phyloP scores from a whole-genome alignment of 2,797 vertebrate species.

The Harpagifer antarcticus region DNA sequence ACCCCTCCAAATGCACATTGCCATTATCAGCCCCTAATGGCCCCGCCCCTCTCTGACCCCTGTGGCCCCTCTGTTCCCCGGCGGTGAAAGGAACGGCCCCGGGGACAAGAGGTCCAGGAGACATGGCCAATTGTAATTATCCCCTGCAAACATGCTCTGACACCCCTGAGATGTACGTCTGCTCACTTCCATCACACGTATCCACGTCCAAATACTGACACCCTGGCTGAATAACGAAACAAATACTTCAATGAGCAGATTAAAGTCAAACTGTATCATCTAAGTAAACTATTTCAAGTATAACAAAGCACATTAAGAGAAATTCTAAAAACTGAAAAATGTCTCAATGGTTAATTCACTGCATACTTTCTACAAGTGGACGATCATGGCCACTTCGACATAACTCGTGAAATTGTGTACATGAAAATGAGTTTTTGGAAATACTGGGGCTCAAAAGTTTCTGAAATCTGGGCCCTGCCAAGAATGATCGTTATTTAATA shows the following conservation, averaged over 20 bases:
- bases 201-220: conserved; percentile 4
- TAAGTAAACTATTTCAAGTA: neutral
- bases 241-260: conserved; percentile 1
- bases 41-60: conserved; percentile 56
- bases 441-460: neutral
- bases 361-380: no score
- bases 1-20: conserved; percentile 34
- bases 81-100: conserved; percentile 52
- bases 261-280: neutral
- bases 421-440: neutral
- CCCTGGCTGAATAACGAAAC: neutral
- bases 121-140: conserved; percentile 77
- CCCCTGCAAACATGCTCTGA: conserved; percentile 75
- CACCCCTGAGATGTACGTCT: conserved; percentile 14
- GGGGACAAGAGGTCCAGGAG: no score
- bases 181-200: conserved; percentile 12
- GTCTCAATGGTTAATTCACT: neutral
- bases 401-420: no score
- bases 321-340: neutral
- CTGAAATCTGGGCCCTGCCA: neutral
- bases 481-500: neutral
- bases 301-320: neutral
- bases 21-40: neutral
- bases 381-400: no score
- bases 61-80: conserved; percentile 29